These are phyloP conservation scores for Calliopsis andreniformis DNA, from an alignment of 1,140 invertebrate genomes.

Conservation along the genomic window DNA sequence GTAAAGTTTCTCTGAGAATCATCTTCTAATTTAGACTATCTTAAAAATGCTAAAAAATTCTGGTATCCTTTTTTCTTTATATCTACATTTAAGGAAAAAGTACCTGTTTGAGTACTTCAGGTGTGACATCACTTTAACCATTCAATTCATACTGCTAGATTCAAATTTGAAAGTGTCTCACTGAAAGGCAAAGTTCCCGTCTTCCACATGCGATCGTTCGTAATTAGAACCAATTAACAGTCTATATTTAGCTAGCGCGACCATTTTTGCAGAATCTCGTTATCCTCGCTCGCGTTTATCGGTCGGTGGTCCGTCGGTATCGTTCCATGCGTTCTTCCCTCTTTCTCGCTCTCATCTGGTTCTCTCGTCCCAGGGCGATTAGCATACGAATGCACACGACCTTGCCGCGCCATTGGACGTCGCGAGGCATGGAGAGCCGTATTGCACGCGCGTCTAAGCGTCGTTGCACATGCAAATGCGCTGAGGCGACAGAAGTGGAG, in stretches of 20 bases:
- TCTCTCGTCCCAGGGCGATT: slow-evolving; percentile 61
- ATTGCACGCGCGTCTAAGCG: slow-evolving; percentile 27
- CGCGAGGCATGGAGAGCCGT: slow-evolving; percentile 44
- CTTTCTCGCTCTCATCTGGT: slow-evolving; percentile 57
- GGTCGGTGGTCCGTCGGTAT: slow-evolving; percentile 63
- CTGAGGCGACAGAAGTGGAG: not conserved
- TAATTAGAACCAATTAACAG: slow-evolving; percentile 41
- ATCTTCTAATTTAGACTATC: too few relatives aligned
- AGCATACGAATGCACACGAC: slow-evolving; percentile 77
- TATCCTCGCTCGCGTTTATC: slow-evolving; percentile 66
- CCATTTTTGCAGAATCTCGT: slow-evolving; percentile 49
- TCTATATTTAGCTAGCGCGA: slow-evolving; percentile 20
- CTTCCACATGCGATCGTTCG: not conserved
- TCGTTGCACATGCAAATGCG: slow-evolving; percentile 29
- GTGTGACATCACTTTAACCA: too few relatives aligned
- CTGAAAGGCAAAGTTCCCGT: not conserved
- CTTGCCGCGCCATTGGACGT: slow-evolving; percentile 70
- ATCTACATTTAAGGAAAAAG: too few relatives aligned
- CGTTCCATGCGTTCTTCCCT: slow-evolving; percentile 61
- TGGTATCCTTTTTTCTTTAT: too few relatives aligned
- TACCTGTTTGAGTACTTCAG: too few relatives aligned
- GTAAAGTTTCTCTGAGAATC: too few relatives aligned
- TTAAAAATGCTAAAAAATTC: too few relatives aligned
- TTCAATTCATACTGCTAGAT: not conserved
- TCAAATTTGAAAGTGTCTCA: not conserved